Conservation (phyloP, 2,797 vertebrate species). For the Coregonus sp. region DNA sequence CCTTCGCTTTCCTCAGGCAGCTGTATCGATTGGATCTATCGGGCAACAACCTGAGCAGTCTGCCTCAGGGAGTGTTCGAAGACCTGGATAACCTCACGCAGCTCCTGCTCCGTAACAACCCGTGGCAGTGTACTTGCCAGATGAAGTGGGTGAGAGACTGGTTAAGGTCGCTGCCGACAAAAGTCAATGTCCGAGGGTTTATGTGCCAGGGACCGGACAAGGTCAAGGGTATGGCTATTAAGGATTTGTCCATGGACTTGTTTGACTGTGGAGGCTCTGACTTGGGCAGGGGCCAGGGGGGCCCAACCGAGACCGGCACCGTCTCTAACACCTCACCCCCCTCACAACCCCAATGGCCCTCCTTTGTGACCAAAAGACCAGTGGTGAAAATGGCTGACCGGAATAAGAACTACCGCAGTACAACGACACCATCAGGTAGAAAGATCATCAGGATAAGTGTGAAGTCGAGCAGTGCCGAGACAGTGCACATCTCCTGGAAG, state of each 20-base stretch:
- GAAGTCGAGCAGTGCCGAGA: conserved; percentile 91
- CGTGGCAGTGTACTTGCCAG: conserved; percentile 96
- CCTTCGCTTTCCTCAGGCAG: conserved; percentile 94
- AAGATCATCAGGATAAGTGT: conserved; percentile 95
- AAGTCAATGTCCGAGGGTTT: conserved; percentile 96
- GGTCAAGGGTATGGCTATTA: conserved; percentile 98
- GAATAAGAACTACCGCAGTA: conserved; percentile 88
- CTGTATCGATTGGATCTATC: conserved; percentile 97
- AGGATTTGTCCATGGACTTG: conserved; percentile 90
- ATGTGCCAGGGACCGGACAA: conserved; percentile 99
- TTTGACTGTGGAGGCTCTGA: conserved; percentile 90
- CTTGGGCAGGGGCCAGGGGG: conserved; percentile 16
- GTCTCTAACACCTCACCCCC: conserved; percentile 84
- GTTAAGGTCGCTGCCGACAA: conserved; percentile 88
- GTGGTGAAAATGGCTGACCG: conserved; percentile 84
- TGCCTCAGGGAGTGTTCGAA: conserved; percentile 96
- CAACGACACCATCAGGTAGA: conserved; percentile 82
- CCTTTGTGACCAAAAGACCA: conserved; percentile 90
- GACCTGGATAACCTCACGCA: conserved; percentile 99
- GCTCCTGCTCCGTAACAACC: conserved; percentile 95
- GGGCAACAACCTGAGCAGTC: conserved; percentile 95
- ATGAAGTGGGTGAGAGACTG: conserved; percentile 99
- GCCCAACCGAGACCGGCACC: conserved; percentile 86
- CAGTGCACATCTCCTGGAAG: conserved; percentile 97
- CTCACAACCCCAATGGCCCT: conserved; percentile 88